Percentiles rank a stretch among this genome's conserved stretches.
Evolutionary conservation across 2,888 invertebrate species (phyloP).

Genomic region (Dynastes maya): DNA sequence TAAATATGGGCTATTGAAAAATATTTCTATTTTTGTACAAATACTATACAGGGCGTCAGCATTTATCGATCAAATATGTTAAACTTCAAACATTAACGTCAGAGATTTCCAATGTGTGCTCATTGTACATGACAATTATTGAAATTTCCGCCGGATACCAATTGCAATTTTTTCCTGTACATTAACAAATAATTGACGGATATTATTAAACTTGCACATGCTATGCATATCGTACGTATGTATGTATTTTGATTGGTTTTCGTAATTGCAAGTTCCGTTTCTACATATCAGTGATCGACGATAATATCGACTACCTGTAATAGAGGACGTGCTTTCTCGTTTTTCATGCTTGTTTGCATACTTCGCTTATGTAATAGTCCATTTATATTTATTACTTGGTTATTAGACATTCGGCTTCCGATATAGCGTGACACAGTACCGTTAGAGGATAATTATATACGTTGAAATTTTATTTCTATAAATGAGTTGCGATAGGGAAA

Average conservation of each 20-base stretch:
- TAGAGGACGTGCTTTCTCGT: background rate
- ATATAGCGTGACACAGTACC: background rate
- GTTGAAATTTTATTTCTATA: background rate
- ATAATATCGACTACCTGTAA: constrained; percentile 4
- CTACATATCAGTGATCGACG: background rate
- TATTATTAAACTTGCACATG: too few relatives aligned
- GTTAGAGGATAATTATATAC: background rate
- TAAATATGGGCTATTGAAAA: too few relatives aligned
- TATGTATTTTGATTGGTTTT: too few relatives aligned
- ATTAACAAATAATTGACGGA: too few relatives aligned
- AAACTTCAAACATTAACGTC: too few relatives aligned
- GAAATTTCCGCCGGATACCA: constrained; percentile 9
- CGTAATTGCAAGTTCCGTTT: too few relatives aligned
- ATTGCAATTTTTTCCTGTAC: background rate
- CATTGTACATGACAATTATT: background rate
- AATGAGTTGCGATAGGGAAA: background rate
- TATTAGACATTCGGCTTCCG: background rate
- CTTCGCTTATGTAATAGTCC: background rate
- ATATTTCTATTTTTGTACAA: too few relatives aligned
- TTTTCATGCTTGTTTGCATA: constrained; percentile 3
- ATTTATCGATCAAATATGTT: too few relatives aligned
- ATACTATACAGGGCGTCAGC: too few relatives aligned
- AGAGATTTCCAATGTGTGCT: background rate
- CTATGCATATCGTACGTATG: too few relatives aligned
- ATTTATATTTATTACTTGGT: background rate